Evolutionary conservation across 2,888 invertebrate species (phyloP).

Genomic region (Noctuana brunneofusca): DNA sequence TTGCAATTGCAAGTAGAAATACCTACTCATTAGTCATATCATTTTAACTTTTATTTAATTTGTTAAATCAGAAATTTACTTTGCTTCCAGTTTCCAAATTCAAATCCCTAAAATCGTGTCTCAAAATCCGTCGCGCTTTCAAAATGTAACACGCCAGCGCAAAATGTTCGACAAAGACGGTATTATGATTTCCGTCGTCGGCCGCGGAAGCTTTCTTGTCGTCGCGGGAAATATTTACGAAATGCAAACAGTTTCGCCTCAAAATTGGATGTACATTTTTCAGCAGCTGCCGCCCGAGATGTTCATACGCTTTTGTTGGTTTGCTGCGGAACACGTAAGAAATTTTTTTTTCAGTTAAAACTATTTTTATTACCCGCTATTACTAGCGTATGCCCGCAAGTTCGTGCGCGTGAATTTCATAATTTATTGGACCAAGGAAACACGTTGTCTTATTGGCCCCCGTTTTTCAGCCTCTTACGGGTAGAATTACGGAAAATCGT

Average conservation of each 20-base stretch:
- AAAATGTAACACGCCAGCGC: background rate
- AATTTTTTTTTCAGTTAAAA: too few relatives aligned
- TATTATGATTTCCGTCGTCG: background rate
- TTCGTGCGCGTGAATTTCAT: too few relatives aligned
- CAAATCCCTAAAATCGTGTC: background rate
- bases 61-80: too few relatives aligned
- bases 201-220: background rate
- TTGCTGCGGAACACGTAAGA: background rate
- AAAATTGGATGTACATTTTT: conserved; percentile 4
- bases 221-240: background rate
- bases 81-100: background rate
- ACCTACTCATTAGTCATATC: too few relatives aligned
- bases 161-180: background rate
- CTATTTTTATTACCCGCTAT: too few relatives aligned
- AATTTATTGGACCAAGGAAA: too few relatives aligned
- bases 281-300: background rate
- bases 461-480: too few relatives aligned
- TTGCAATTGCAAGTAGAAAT: too few relatives aligned
- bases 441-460: too few relatives aligned
- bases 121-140: background rate
- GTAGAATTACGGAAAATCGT: too few relatives aligned
- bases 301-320: background rate
- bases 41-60: too few relatives aligned
- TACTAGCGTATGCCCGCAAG: too few relatives aligned
- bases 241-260: background rate